phyloP scores from a whole-genome alignment of 2,888 invertebrate genomes.

The Megamerina dolium region DNA sequence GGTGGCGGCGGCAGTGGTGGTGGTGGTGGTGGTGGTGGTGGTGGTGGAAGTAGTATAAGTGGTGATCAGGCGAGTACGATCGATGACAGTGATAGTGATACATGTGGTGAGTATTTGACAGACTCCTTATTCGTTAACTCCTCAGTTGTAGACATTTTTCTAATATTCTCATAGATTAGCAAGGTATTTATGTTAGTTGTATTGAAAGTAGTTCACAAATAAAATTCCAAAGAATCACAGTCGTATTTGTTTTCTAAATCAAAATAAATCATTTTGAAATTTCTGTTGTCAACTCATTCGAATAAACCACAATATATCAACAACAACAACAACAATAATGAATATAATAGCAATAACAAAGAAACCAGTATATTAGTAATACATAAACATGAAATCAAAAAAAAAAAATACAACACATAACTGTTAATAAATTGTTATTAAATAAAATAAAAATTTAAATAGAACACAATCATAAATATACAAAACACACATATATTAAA shows the following conservation, averaged over 20 bases:
- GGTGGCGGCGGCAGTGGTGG: conserved; percentile 9
- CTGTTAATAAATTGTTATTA: conserved; percentile 6
- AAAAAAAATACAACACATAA: conserved; percentile 2
- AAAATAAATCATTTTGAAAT: too few species aligned
- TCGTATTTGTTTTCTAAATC: too few species aligned
- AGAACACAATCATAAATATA: conserved; percentile 2
- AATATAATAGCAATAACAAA: too few species aligned
- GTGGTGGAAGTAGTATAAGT: conserved; percentile 41
- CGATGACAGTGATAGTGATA: conserved; percentile 50
- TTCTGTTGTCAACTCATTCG: conserved; percentile 8
- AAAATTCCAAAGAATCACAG: too few species aligned
- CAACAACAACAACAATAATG: too few species aligned
- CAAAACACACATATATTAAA: too few species aligned
- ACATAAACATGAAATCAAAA: background rate
- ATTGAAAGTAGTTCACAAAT: background rate
- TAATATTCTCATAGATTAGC: too few species aligned
- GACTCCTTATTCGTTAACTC: too few species aligned
- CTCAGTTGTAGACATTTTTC: too few species aligned
- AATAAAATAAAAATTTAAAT: conserved; percentile 8
- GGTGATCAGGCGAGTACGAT: conserved; percentile 46
- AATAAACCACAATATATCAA: conserved; percentile 8
- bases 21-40: conserved; percentile 28
- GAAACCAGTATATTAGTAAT: background rate
- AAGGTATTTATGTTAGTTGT: too few species aligned
- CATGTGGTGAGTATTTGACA: conserved; percentile 41